Evolutionary conservation across 2,888 invertebrate genomes (phyloP).

Genomic region (Cecidostiba fungosa): DNA sequence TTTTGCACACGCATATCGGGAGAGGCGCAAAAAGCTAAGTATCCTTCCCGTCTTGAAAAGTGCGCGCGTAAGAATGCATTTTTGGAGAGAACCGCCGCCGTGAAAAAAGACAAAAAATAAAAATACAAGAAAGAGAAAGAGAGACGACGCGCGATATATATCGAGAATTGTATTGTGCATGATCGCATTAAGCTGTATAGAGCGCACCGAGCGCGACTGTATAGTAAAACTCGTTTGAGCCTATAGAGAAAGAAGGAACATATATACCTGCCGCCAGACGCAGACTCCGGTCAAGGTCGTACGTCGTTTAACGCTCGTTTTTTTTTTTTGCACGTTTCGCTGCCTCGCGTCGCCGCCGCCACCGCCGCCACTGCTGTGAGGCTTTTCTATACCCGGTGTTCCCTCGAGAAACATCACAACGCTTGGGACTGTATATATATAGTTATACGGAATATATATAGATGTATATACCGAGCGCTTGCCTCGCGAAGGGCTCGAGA

Average conservation of each 20-base stretch:
- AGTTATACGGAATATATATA: not conserved
- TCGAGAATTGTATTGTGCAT: conserved; percentile 62
- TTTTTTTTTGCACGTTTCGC: conserved; percentile 74
- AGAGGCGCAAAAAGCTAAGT: conserved; percentile 35
- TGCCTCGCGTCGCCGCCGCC: conserved; percentile 13
- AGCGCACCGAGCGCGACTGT: conserved; percentile 37
- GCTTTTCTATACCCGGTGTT: conserved; percentile 71
- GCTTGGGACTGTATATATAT: conserved; percentile 1
- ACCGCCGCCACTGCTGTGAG: conserved; percentile 10
- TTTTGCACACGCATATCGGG: not conserved
- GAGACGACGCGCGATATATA: conserved; percentile 48
- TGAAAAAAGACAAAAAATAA: conserved; percentile 18
- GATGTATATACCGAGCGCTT: not conserved
- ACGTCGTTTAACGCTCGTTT: conserved; percentile 72
- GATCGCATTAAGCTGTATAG: conserved; percentile 58
- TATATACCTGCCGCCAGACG: conserved; percentile 72
- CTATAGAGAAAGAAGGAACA: conserved; percentile 33
- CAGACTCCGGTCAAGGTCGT: conserved; percentile 79
- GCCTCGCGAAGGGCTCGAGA: not conserved
- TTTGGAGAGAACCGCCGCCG: conserved; percentile 42
- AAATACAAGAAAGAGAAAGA: not conserved
- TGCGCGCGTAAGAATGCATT: conserved; percentile 56
- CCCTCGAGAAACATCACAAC: conserved; percentile 46
- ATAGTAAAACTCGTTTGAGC: conserved; percentile 63
- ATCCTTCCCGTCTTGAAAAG: conserved; percentile 46